Base-by-base conservation (phyloP, 2,888 invertebrate genomes). In the Mimas tiliae region DNA sequence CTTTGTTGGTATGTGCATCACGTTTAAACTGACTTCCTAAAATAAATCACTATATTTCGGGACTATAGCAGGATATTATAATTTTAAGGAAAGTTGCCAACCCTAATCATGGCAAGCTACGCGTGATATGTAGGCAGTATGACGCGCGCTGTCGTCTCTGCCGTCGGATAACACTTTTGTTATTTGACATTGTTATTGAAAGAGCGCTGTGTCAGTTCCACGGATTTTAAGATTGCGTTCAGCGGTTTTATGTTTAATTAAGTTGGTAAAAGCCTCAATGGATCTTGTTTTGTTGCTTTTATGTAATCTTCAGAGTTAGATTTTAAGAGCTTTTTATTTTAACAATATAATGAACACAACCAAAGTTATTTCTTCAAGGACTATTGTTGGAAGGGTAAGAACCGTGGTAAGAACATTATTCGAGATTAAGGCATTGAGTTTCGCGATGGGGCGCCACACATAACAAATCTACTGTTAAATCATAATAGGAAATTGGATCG, bases 161-260 rank as follows among this genome's bases (percentile, higher is more conserved):
- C 33, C 34, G 63, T 33, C 55, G 51, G 38, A 38, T n/a, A 51
- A 51, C 51, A 64, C 58, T 58, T 58, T 79, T 78, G 79, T 76
- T 80, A 79, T 82, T 81, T 81, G 79, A 76, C 75, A 78, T 74
- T 75, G 75, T 76, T 80, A 77, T 80, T 78, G 71, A 78, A 78
- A 51, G 50, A 64, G 58, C 50, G 50, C 55, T 67, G 53, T 63
- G 67, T 67, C 68, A 68, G 53, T 55, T 67, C 21, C 63, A 63
- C 64, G 63, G 65, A 62, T 70, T 68, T 67, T 65, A 65, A 64
- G 52, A 38, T 51, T 34, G 19, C 51, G 19, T 64, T 64, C 63
- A 64, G 51, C 48, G 9, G 62, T 38, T 51, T 51, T 64, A 38
- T 51, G 63, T 19, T 38, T 51, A 64, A 64, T 64, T 51, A 51